phyloP scores from a whole-genome alignment of 1,140 invertebrate genomes.

The Cyclina sinensis region DNA sequence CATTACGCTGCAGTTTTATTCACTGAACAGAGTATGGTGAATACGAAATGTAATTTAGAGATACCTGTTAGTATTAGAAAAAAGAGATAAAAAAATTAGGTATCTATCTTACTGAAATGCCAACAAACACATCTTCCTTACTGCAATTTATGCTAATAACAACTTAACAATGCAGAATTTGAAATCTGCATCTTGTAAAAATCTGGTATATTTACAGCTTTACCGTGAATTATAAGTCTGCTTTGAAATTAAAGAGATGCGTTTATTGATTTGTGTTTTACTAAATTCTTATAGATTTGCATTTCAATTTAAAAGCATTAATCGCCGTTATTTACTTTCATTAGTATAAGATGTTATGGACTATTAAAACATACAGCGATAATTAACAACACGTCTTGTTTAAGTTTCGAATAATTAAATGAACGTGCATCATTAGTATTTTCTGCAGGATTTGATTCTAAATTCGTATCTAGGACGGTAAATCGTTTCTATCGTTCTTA shows the following conservation, averaged over 20 bases:
- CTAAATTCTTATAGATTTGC: conserved; percentile 15
- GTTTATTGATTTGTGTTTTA: conserved; percentile 20
- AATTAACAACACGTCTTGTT: conserved; percentile 28
- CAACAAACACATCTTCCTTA: no score
- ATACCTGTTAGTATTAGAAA: no score
- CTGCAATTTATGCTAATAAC: no score
- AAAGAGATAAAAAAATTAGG: no score
- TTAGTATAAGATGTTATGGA: background rate
- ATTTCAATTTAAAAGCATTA: background rate
- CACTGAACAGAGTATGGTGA: no score
- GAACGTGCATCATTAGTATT: conserved; percentile 10
- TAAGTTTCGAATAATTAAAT: background rate
- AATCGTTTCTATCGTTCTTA: background rate
- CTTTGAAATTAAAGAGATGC: background rate
- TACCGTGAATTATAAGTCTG: background rate
- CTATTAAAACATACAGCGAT: conserved; percentile 2
- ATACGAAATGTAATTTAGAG: no score
- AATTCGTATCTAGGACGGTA: conserved; percentile 3
- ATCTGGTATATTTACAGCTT: background rate
- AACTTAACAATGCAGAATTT: background rate
- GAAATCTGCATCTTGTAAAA: background rate
- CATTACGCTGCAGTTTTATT: no score
- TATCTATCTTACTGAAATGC: no score
- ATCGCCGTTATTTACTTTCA: conserved; percentile 7
- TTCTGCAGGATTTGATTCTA: background rate